Evolutionary conservation across 1,140 invertebrate genomes (phyloP).

Genomic region (Eufriesea mexicana): DNA sequence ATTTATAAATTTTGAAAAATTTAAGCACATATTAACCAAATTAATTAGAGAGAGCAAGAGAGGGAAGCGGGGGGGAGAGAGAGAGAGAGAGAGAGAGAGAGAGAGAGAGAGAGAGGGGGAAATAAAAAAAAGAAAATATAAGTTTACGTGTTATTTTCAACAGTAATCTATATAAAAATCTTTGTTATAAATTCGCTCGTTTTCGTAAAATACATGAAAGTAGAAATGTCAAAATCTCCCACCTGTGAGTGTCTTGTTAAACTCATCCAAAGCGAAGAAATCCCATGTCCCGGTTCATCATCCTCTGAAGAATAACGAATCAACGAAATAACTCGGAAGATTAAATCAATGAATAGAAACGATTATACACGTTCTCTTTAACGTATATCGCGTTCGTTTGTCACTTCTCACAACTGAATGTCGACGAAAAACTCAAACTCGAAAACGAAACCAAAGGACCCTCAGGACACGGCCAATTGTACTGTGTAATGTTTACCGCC

Average conservation of each 20-base stretch:
- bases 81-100: too few relatives aligned
- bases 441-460: slow-evolving; percentile 75
- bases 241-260: slow-evolving; percentile 37
- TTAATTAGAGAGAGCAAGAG: too few relatives aligned
- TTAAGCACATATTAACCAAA: too few relatives aligned
- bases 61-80: too few relatives aligned
- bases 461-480: slow-evolving; percentile 77
- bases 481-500: slow-evolving; percentile 81
- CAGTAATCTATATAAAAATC: background rate
- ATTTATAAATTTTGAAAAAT: too few relatives aligned
- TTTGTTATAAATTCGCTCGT: background rate
- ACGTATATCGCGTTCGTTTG: slow-evolving; percentile 25
- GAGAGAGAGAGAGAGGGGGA: too few relatives aligned
- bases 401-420: slow-evolving; percentile 40
- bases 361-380: background rate
- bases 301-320: background rate
- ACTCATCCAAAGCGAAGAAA: background rate
- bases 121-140: background rate
- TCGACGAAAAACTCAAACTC: slow-evolving; percentile 40
- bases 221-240: slow-evolving; percentile 23
- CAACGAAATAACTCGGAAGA: background rate
- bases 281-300: slow-evolving; percentile 5
- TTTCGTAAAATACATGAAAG: background rate
- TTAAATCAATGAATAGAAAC: background rate
- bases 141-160: background rate